These are phyloP conservation scores for Perithous albicinctus DNA, from an alignment of 2,888 invertebrate species.

Conservation along the genomic window DNA sequence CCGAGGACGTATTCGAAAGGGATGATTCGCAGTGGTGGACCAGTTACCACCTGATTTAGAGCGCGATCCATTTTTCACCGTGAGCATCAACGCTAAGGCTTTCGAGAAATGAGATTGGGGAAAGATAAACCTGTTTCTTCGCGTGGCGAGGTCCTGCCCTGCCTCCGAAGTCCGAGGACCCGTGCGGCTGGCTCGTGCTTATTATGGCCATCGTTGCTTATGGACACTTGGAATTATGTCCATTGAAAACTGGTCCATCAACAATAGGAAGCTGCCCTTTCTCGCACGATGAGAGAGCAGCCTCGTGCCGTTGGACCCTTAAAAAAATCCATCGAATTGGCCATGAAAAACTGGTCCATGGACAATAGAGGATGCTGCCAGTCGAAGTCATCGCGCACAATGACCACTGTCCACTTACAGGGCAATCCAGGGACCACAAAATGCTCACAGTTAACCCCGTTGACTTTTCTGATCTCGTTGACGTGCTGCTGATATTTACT, in stretches of 20 bases:
- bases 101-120: constrained; percentile 57
- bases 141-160: constrained; percentile 80
- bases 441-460: constrained; percentile 77
- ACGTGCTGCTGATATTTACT: constrained; percentile 19
- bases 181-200: constrained; percentile 68
- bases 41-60: constrained; percentile 84
- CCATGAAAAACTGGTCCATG: constrained; percentile 57
- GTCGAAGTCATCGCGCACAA: constrained; percentile 65
- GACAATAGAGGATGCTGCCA: constrained; percentile 64
- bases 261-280: constrained; percentile 78
- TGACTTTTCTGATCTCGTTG: constrained; percentile 71
- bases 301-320: constrained; percentile 21
- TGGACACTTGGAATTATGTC: constrained; percentile 22
- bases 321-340: background rate
- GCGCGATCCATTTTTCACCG: constrained; percentile 76
- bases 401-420: constrained; percentile 79
- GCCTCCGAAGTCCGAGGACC: constrained; percentile 57
- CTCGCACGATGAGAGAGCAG: background rate
- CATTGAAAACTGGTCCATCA: constrained; percentile 79
- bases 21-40: constrained; percentile 75
- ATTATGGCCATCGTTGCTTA: constrained; percentile 20
- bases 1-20: constrained; percentile 16
- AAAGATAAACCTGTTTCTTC: constrained; percentile 80
- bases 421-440: constrained; percentile 76
- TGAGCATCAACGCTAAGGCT: constrained; percentile 65